Evolutionary conservation across 2,797 vertebrate genomes (phyloP).

Genomic region (Allobates femoralis): DNA sequence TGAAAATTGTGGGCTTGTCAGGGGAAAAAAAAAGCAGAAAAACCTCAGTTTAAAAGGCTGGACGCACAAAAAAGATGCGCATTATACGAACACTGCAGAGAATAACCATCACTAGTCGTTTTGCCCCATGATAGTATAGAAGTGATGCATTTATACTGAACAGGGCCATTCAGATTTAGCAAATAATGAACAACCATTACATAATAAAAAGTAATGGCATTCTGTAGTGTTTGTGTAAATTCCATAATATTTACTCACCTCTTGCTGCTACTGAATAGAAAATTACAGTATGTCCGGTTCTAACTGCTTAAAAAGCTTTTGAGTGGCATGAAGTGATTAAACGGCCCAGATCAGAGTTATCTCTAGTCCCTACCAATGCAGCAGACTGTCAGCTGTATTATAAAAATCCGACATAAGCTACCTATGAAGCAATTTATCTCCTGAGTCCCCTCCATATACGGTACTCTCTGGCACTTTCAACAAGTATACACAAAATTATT

Average conservation of each 20-base stretch:
- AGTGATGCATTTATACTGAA: neutral
- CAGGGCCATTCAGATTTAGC: no score
- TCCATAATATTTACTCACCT: neutral
- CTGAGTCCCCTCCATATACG: no score
- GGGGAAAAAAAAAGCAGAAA: slow-evolving; percentile 88
- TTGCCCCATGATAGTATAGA: neutral
- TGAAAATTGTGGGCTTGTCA: slow-evolving; percentile 99
- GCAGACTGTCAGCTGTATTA: no score
- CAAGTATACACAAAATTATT: no score
- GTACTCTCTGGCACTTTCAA: no score
- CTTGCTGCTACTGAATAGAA: neutral
- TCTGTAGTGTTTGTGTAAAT: neutral
- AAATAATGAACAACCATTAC: neutral
- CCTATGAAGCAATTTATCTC: no score
- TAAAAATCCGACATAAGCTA: no score
- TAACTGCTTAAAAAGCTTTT: no score
- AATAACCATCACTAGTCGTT: slow-evolving; percentile 59
- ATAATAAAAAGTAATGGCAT: neutral
- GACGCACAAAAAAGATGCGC: slow-evolving; percentile 79
- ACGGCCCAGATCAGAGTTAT: no score
- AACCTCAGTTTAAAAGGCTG: slow-evolving; percentile 82
- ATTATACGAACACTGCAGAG: slow-evolving; percentile 76
- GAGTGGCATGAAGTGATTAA: no score
- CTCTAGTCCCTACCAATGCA: no score
- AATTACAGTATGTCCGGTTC: no score